Conservation (phyloP, 2,888 invertebrate genomes). For the Seladonia tumulorum region DNA sequence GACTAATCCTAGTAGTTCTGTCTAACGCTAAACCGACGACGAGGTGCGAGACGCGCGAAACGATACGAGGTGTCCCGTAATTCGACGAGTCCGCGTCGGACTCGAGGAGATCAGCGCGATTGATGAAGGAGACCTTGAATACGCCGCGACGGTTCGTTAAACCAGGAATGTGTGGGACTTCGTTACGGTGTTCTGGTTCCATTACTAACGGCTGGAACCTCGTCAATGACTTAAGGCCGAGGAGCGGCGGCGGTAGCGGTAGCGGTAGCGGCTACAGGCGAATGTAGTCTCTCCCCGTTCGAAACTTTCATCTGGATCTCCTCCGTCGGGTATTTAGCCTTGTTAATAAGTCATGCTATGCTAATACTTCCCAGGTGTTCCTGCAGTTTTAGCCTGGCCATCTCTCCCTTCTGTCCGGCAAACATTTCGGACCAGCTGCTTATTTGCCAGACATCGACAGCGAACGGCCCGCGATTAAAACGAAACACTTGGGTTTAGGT, state of each 20-base stretch:
- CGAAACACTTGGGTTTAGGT: not conserved
- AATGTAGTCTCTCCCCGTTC: slow-evolving; percentile 23
- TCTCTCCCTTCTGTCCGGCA: not conserved
- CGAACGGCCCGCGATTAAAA: not conserved
- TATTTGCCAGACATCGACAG: slow-evolving; percentile 4
- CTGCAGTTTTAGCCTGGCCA: slow-evolving; percentile 31
- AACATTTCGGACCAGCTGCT: slow-evolving; percentile 31
- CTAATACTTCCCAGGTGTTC: slow-evolving; percentile 66
- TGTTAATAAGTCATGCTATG: slow-evolving; percentile 63
- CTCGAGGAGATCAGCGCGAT: slow-evolving; percentile 37
- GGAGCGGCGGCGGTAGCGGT: slow-evolving; percentile 29
- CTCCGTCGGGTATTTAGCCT: slow-evolving; percentile 56
- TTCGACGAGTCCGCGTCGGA: slow-evolving; percentile 43
- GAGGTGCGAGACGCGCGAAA: not conserved
- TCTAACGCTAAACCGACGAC: not conserved
- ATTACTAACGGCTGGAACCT: slow-evolving; percentile 61
- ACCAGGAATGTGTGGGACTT: slow-evolving; percentile 70
- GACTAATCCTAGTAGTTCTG: not conserved
- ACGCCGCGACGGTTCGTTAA: slow-evolving; percentile 67
- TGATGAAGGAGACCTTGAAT: slow-evolving; percentile 66
- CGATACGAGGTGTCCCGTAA: slow-evolving; percentile 8
- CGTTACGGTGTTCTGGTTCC: slow-evolving; percentile 70
- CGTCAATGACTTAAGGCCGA: slow-evolving; percentile 66
- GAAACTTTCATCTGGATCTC: slow-evolving; percentile 58
- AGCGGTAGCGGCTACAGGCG: slow-evolving; percentile 17